Evolutionary conservation across 37 sponge, comb jelly and placozoan genomes (phyloP).

Genomic region (Bolinopsis microptera): DNA sequence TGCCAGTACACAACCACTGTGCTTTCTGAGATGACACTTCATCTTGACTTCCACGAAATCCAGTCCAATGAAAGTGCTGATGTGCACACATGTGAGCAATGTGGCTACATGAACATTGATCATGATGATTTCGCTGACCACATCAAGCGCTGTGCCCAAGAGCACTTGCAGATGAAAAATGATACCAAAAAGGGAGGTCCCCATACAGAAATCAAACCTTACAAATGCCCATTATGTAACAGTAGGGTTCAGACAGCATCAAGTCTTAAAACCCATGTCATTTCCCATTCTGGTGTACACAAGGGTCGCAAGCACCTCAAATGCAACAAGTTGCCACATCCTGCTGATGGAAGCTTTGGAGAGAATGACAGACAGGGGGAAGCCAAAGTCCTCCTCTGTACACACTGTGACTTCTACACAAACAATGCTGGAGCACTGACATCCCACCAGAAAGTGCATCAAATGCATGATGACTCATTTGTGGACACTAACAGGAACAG

Average conservation of each 20-base stretch:
- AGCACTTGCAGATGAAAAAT: neutral
- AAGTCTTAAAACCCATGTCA: slow-evolving; percentile 39
- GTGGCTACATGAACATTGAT: slow-evolving; percentile 45
- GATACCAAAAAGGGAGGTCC: slow-evolving; percentile 43
- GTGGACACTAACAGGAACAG: slow-evolving; percentile 11
- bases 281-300: slow-evolving; percentile 35
- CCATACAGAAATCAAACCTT: slow-evolving; percentile 47
- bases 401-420: slow-evolving; percentile 28
- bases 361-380: neutral
- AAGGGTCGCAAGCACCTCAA: neutral
- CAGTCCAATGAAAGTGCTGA: slow-evolving; percentile 64
- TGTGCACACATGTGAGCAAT: slow-evolving; percentile 58
- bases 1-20: slow-evolving; percentile 25
- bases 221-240: slow-evolving; percentile 31
- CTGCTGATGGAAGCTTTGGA: neutral
- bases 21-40: slow-evolving; percentile 34
- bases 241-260: slow-evolving; percentile 54
- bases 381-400: neutral
- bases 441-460: slow-evolving; percentile 44
- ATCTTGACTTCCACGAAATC: slow-evolving; percentile 59
- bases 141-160: neutral
- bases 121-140: neutral
- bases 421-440: slow-evolving; percentile 11
- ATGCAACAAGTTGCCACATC: neutral
- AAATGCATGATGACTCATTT: slow-evolving; percentile 16